A percentile compares a stretch with the other conserved stretches of the same genome.
These are phyloP conservation scores for Podocnemis expansa DNA, from an alignment of 2,113 vertebrate genomes.

Conservation along the genomic window DNA sequence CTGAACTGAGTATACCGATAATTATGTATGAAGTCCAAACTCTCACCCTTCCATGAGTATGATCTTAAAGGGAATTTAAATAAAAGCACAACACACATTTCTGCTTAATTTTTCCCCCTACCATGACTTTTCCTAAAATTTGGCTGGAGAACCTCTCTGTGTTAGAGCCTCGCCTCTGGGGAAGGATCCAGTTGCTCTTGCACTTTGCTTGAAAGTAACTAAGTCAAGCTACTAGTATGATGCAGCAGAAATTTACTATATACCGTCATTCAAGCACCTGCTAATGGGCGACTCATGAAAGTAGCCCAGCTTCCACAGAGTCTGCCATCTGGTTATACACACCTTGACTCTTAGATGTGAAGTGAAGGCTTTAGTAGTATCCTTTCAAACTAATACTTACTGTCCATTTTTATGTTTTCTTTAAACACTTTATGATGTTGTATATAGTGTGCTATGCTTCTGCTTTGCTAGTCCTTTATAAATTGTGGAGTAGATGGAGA, in stretches of 20 bases:
- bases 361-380: background rate
- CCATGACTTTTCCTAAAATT: background rate
- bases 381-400: background rate
- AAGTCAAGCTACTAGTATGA: rapidly evolving
- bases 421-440: background rate
- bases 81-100: background rate
- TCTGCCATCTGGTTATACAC: background rate
- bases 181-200: background rate
- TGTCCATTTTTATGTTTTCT: background rate
- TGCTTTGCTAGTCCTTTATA: background rate
- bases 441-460: background rate
- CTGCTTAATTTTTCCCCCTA: background rate
- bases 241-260: background rate
- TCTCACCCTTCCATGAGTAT: background rate
- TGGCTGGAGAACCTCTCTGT: background rate
- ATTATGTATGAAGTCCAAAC: background rate
- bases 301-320: background rate
- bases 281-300: slow-evolving; percentile 1
- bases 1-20: background rate
- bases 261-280: slow-evolving; percentile 6
- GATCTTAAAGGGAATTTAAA: background rate
- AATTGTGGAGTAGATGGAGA: background rate
- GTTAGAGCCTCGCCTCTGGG: background rate
- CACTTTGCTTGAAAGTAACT: background rate
- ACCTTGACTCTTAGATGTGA: background rate